These are phyloP conservation scores for Hydrolagus affinis DNA, from an alignment of 2,113 vertebrate species.

Conservation along the genomic window DNA sequence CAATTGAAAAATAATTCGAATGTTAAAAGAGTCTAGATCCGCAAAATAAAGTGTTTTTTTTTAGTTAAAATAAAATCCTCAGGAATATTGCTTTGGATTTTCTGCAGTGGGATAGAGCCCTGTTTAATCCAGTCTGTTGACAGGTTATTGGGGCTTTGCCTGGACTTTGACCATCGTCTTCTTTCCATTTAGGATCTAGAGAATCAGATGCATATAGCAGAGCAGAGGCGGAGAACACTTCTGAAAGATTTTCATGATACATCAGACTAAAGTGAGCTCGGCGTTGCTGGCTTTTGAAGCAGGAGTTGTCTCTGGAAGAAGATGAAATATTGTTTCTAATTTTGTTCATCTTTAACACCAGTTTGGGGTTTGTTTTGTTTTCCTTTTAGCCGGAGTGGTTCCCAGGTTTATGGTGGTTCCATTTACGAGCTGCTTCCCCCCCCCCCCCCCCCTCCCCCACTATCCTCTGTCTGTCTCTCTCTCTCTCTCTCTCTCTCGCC, in stretches of 20 bases:
- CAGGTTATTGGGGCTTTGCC: neutral
- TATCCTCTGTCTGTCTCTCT: too few relatives aligned
- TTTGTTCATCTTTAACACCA: conserved; percentile 21
- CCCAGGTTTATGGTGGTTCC: neutral
- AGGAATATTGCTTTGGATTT: neutral
- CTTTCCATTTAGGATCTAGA: conserved; percentile 76
- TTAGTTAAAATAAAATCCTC: neutral
- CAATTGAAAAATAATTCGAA: neutral
- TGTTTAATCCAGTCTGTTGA: neutral
- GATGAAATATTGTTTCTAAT: conserved; percentile 44
- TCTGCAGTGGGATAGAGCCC: neutral
- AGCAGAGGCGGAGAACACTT: conserved; percentile 93
- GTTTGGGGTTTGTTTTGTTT: conserved; percentile 4
- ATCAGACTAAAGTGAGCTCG: conserved; percentile 54
- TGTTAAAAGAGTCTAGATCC: neutral
- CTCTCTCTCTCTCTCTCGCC: conserved; percentile 36
- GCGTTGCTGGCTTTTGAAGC: conserved; percentile 33
- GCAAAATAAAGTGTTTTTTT: neutral
- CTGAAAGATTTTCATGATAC: conserved; percentile 98
- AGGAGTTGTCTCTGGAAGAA: conserved; percentile 38
- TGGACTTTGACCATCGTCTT: conserved; percentile 28
- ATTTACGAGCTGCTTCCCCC: conserved; percentile 32
- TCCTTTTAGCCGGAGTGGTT: conserved; percentile 7
- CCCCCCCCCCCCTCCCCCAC: conserved; percentile 13
- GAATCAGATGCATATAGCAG: conserved; percentile 99